Evolutionary conservation across 2,113 vertebrate species (phyloP).

Genomic region (Xyliphius kryptos): DNA sequence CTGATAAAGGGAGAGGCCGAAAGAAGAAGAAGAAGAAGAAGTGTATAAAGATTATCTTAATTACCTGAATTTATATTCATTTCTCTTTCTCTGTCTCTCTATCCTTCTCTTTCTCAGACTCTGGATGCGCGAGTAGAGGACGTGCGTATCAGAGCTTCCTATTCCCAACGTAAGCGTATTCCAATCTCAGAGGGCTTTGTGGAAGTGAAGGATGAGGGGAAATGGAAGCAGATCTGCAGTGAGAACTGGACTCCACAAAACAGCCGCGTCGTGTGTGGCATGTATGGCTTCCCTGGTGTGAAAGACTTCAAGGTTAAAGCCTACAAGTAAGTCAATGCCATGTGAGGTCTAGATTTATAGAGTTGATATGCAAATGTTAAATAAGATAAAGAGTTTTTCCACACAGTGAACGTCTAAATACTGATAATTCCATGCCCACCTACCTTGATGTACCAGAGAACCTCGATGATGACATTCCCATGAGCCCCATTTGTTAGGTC

Average conservation of each 20-base stretch:
- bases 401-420: too few species aligned
- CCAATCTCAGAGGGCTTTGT: slow-evolving; percentile 88
- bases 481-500: too few species aligned
- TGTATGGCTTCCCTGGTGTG: slow-evolving; percentile 87
- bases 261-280: slow-evolving; percentile 84
- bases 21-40: too few species aligned
- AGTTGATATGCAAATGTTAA: too few species aligned
- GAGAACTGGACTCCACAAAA: slow-evolving; percentile 77
- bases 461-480: too few species aligned
- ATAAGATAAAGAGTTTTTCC: too few species aligned
- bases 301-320: slow-evolving; percentile 78
- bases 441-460: too few species aligned
- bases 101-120: slow-evolving; percentile 51
- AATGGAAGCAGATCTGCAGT: slow-evolving; percentile 89
- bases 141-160: slow-evolving; percentile 80
- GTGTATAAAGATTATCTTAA: too few species aligned
- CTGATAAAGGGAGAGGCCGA: too few species aligned
- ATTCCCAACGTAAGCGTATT: slow-evolving; percentile 74
- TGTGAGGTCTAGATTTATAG: too few species aligned
- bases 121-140: slow-evolving; percentile 85
- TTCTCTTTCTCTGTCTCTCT: slow-evolving; percentile 4
- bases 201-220: slow-evolving; percentile 82
- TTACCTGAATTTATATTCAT: too few species aligned
- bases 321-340: slow-evolving; percentile 77
- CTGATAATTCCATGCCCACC: too few species aligned